phyloP scores from a whole-genome alignment of 1,140 invertebrate genomes.

The Gerris buenoi region DNA sequence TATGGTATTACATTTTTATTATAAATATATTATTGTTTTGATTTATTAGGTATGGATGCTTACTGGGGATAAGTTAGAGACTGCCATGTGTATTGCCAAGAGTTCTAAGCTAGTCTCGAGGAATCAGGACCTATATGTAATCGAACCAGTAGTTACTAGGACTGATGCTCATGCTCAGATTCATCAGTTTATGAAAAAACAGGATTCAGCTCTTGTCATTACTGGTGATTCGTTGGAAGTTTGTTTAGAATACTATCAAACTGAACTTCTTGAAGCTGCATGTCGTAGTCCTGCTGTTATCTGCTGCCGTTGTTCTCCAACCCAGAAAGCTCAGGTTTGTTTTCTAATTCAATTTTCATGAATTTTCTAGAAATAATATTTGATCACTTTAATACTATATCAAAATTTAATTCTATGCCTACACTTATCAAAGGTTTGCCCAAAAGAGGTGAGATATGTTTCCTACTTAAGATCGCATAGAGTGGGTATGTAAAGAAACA shows the following conservation, averaged over 20 bases:
- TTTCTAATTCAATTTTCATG: too few relatives aligned
- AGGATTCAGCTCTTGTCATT: constrained; percentile 77
- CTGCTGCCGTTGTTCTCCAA: constrained; percentile 92
- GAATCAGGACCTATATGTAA: constrained; percentile 52
- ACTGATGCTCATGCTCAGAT: constrained; percentile 85
- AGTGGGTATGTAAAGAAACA: too few relatives aligned
- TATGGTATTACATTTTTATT: too few relatives aligned
- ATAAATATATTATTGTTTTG: constrained; percentile 12
- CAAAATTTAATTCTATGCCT: too few relatives aligned
- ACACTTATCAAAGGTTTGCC: too few relatives aligned
- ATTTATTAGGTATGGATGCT: constrained; percentile 86
- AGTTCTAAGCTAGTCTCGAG: constrained; percentile 74
- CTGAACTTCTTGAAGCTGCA: constrained; percentile 88
- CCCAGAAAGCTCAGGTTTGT: constrained; percentile 89
- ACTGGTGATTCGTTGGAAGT: constrained; percentile 81
- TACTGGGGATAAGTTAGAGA: constrained; percentile 97
- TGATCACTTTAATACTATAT: too few relatives aligned
- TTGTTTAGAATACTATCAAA: constrained; percentile 84
- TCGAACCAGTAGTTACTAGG: constrained; percentile 56
- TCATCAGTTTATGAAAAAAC: constrained; percentile 72
- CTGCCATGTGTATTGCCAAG: constrained; percentile 95
- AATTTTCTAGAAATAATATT: too few relatives aligned
- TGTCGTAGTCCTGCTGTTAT: constrained; percentile 87
- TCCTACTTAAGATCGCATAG: too few relatives aligned
- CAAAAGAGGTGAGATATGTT: too few relatives aligned